Base-by-base conservation (phyloP, 2,888 invertebrate genomes). In the Trachelus stipa region DNA sequence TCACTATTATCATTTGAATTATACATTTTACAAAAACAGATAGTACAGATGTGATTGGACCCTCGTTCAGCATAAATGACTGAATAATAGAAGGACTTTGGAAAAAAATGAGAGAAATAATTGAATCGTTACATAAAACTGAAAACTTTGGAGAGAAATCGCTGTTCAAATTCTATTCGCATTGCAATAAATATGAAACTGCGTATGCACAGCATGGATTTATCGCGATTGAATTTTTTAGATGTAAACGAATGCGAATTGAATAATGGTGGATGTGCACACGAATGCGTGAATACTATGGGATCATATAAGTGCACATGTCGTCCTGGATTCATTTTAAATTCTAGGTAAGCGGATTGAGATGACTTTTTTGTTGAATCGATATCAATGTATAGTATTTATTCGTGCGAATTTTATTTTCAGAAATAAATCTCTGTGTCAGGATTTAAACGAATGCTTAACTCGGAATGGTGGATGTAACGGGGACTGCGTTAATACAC, bases 401-500 rank as follows among this genome's bases (percentile, higher is more conserved):
- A 56, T 56, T 23, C 23, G 23, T 23, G 23, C 56, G 23, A 56
- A 93, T 77, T 88, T 90, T 6, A 91, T 78, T 83, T 82, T 73
- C 80, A 90, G 88, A 76, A 89, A 90, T 82, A 85, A 85, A 77
- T 89, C 84, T 80, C 87, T 88, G 79, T 92, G 92, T 82, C 84
- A 89, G 79, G 91, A 91, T 81, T 83, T 90, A 79, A 89, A 90
- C 85, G 91, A 92, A 84, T 92, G 92, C 84, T 80, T 87, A 81
- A 88, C 85, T 76, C 88, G 82, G 77, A 88, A 89, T 80, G 89
- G 90, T n/a, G 92, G 91, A n/a, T 91, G 92, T 82, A 87, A 86
- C 80, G 90, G 90, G 73, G 87, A 89, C 80, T 92, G 92, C 84
- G 84, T 91, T 82, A 92, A 92, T 87, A 90, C 90, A 12, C 84